phyloP scores from a whole-genome alignment of 2,888 invertebrate genomes.

The Trachelus stipa region DNA sequence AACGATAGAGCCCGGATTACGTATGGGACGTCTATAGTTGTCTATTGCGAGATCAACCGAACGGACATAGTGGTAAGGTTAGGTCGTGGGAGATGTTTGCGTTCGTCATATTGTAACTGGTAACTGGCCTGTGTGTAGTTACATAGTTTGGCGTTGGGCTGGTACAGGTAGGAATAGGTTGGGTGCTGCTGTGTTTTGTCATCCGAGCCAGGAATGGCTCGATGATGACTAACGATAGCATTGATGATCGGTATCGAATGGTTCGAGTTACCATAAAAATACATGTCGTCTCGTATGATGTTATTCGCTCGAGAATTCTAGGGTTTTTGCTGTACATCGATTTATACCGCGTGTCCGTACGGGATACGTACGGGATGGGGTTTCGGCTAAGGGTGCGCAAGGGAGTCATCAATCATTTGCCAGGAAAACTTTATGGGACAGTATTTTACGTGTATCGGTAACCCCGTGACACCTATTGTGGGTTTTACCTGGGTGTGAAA shows the following conservation, averaged over 20 bases:
- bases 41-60: not conserved
- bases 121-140: not conserved
- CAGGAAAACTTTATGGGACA: no score
- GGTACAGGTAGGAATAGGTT: not conserved
- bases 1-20: not conserved
- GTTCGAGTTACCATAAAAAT: slow-evolving; percentile 3
- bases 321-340: no score
- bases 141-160: not conserved
- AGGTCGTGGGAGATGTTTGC: not conserved
- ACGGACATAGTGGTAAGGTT: not conserved
- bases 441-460: no score
- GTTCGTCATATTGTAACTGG: not conserved
- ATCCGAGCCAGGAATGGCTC: slow-evolving; percentile 1
- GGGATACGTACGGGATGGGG: no score
- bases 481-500: no score
- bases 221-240: not conserved
- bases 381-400: no score
- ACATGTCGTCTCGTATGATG: not conserved
- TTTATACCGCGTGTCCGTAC: fast-evolving
- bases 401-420: no score
- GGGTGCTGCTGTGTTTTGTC: slow-evolving; percentile 7
- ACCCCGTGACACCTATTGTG: no score
- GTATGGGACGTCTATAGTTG: not conserved
- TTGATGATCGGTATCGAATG: not conserved
- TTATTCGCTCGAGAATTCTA: no score